A percentile compares a stretch with the other conserved stretches of the same genome.
phyloP scores from a whole-genome alignment of 2,113 vertebrate genomes.

The Macrotus californicus region DNA sequence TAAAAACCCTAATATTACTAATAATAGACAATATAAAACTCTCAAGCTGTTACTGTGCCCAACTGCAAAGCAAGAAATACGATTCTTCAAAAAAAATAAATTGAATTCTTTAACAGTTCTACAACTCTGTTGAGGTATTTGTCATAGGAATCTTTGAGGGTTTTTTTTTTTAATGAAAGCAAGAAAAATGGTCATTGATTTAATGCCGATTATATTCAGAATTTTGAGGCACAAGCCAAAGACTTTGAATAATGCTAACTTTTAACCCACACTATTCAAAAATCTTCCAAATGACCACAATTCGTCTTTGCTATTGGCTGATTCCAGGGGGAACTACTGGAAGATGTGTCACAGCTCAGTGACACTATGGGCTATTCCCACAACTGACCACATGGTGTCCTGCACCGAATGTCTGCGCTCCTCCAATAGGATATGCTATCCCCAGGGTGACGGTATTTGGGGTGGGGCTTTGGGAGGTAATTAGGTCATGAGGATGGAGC shows the following conservation, averaged over 20 bases:
- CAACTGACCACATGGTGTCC: not conserved
- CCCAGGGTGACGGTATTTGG: not conserved
- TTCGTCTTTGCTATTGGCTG: not conserved
- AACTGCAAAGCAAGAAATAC: conserved; percentile 21
- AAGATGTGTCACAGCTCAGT: not conserved
- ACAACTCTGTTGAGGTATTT: not conserved
- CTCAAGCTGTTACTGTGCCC: not conserved
- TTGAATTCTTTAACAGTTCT: not conserved
- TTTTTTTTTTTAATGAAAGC: not conserved
- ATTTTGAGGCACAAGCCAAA: conserved; percentile 18
- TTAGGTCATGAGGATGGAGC: not conserved
- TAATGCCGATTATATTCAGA: conserved; percentile 9
- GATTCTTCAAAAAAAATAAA: conserved; percentile 15
- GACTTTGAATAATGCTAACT: conserved; percentile 31
- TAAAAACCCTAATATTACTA: not conserved
- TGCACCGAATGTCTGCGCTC: not conserved
- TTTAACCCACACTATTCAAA: not conserved
- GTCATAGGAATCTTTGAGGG: not conserved
- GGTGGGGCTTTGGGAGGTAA: not conserved
- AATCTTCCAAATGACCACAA: not conserved
- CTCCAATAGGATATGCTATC: not conserved
- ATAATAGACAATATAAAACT: conserved; percentile 36
- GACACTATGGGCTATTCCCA: not conserved
- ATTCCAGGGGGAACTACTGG: not conserved
- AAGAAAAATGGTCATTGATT: conserved; percentile 31